phyloP scores from a whole-genome alignment of 2,888 invertebrate species.

The Trissoscelio sp. region DNA sequence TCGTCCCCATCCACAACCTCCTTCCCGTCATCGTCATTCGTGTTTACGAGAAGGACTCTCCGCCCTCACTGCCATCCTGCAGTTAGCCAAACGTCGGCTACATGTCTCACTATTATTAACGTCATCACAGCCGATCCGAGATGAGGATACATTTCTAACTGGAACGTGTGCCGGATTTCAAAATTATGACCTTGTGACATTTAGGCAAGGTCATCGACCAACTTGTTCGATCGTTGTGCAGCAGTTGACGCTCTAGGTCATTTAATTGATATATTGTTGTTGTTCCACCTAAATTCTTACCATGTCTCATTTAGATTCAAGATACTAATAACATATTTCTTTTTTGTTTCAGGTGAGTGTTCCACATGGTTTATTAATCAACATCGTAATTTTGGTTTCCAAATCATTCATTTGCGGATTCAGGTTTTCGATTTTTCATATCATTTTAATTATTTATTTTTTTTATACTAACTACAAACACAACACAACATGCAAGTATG shows the following conservation, averaged over 20 bases:
- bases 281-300: no score
- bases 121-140: slow-evolving; percentile 65
- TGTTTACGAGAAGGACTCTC: slow-evolving; percentile 74
- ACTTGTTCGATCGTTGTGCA: slow-evolving; percentile 31
- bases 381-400: no score
- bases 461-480: no score
- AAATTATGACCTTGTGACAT: slow-evolving; percentile 58
- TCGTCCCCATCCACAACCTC: slow-evolving; percentile 71
- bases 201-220: slow-evolving; percentile 55
- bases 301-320: no score
- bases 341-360: no score
- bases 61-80: slow-evolving; percentile 66
- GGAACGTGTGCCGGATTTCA: slow-evolving; percentile 60
- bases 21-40: slow-evolving; percentile 74
- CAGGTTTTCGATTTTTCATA: no score
- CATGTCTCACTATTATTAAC: slow-evolving; percentile 70
- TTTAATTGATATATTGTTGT: slow-evolving; percentile 15
- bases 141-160: slow-evolving; percentile 66
- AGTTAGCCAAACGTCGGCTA: slow-evolving; percentile 66
- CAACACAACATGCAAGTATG: no score
- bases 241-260: slow-evolving; percentile 38
- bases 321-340: no score
- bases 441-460: no score
- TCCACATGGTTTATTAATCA: no score
- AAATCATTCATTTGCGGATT: no score